Conservation (phyloP, 2,797 vertebrate species). For the Poeciliopsis gracilis region DNA sequence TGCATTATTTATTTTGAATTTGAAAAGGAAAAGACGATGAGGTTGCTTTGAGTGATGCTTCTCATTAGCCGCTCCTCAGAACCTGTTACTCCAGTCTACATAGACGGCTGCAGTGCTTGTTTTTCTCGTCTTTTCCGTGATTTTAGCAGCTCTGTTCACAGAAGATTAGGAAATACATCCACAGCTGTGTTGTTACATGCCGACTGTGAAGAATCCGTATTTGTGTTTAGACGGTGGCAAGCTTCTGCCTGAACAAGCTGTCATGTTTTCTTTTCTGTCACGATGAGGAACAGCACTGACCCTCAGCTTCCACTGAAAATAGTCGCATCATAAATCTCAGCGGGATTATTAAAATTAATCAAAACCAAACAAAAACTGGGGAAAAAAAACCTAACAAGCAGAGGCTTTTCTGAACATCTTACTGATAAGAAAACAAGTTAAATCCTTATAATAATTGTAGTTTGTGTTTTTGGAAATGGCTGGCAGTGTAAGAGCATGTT, state of each 20-base stretch:
- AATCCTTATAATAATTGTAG: slow-evolving; percentile 25
- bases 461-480: slow-evolving; percentile 31
- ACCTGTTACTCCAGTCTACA: slow-evolving; percentile 15
- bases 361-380: background rate
- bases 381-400: background rate
- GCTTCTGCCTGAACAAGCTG: slow-evolving; percentile 38
- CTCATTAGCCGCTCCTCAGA: slow-evolving; percentile 51
- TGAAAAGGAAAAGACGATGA: background rate
- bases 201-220: background rate
- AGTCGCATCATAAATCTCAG: slow-evolving; percentile 24
- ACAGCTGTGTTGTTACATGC: background rate
- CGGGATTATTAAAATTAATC: slow-evolving; percentile 36
- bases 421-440: slow-evolving; percentile 39
- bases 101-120: slow-evolving; percentile 21
- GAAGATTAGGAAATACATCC: slow-evolving; percentile 2
- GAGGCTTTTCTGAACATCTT: slow-evolving; percentile 12
- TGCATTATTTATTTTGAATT: slow-evolving; percentile 37
- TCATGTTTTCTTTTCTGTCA: slow-evolving; percentile 17
- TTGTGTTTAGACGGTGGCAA: slow-evolving; percentile 14
- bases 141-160: background rate
- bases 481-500: slow-evolving; percentile 22
- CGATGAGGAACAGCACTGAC: slow-evolving; percentile 38
- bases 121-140: slow-evolving; percentile 9
- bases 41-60: slow-evolving; percentile 40
- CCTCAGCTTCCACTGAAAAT: slow-evolving; percentile 40